Evolutionary conservation across 2,888 invertebrate genomes (phyloP), one percentile per base, ranked within the genome.

Genomic region (Scaptomyza tumidula): DNA sequence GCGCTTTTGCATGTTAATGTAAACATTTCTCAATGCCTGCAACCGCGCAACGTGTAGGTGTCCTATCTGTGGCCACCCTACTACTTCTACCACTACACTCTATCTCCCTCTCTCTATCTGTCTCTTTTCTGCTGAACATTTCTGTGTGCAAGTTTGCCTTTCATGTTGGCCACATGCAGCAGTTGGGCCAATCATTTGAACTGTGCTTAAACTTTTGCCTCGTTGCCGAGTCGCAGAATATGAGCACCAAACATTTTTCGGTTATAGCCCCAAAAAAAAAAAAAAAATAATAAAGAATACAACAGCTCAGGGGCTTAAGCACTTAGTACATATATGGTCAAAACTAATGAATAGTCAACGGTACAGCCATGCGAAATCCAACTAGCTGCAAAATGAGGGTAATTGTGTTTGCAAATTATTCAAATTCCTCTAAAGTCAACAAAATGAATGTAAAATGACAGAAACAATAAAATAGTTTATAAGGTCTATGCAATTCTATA

Each of bases 1-100:
- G 75, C 67, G 63, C 72, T 73, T 71, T 69, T 78, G 57, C 82
- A 66, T 75, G 73, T 75, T 76, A 75, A 85, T 71, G 82, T 73
- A 78, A 78, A 78, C 71, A 81, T 76, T 75, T 75, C 67, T 59
- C 69, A 70, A 64, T 65, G 71, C 70, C 6, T 57, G 67, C 48
- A 49, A 75, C 48, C 66, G 52, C 56, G 41, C 57, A 68, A 44
- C 60, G 71, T 71, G 79, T 75, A 79, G 79, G 86, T 82, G 73
- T 75, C 39, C 60, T 67, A 63, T 62, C 74, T 56, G 29, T 55
- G 57, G 37, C 6, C 39, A 45, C 54, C 49, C 58, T 14, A 3
- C 58, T 14, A 3, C 44, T 39, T 33, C 10, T 29, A 33, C 33
- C 33, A 33, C 33, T 24, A 9, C 10, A n/a, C 6, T 24, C 31